Evolutionary conservation across 2,797 vertebrate species (phyloP).

Genomic region (Falco biarmicus): DNA sequence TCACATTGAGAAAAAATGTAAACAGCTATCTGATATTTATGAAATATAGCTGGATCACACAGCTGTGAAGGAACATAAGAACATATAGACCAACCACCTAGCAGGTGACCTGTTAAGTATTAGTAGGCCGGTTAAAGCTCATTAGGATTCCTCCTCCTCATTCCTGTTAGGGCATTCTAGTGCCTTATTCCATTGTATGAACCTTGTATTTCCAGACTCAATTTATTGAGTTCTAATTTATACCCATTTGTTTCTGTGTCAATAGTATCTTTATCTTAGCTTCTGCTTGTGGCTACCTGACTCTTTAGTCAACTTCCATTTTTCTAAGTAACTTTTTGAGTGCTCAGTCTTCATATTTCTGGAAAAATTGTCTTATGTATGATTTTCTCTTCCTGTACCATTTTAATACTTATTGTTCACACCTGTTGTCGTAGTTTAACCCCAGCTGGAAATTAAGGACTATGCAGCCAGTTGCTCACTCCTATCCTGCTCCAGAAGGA

Average conservation of each 20-base stretch:
- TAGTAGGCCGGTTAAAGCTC: background rate
- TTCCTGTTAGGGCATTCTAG: background rate
- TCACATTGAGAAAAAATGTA: background rate
- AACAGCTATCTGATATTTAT: background rate
- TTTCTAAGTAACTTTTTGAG: background rate
- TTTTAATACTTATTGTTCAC: background rate
- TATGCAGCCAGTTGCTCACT: no score
- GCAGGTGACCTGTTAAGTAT: background rate
- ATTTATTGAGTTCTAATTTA: background rate
- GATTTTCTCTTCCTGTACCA: background rate
- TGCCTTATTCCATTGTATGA: background rate
- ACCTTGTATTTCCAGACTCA: background rate
- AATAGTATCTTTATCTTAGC: background rate
- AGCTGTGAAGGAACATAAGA: background rate
- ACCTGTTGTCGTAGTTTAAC: background rate
- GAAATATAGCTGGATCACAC: background rate
- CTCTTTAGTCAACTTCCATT: background rate
- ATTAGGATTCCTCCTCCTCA: background rate
- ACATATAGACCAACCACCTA: background rate
- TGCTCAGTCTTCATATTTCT: background rate
- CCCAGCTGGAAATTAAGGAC: no score
- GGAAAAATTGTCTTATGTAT: background rate
- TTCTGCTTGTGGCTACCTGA: background rate
- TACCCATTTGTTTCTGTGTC: background rate
- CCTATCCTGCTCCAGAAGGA: no score